These are phyloP conservation scores for Criorhina ranunculi DNA, from an alignment of 2,888 invertebrate species.

Conservation along the genomic window DNA sequence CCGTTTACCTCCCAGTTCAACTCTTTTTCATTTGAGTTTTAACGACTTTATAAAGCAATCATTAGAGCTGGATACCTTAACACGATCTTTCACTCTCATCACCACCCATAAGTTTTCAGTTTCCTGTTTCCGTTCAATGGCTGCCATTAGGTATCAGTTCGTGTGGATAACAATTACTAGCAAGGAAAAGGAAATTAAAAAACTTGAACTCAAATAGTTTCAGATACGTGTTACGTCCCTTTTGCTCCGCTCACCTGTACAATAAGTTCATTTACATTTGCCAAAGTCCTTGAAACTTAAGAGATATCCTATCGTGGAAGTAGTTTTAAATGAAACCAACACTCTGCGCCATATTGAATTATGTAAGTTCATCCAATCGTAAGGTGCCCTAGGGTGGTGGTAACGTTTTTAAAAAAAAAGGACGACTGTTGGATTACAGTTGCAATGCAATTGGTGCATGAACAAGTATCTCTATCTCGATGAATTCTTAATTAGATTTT, in stretches of 20 bases:
- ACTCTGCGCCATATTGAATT: constrained; percentile 14
- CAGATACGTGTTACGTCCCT: background rate
- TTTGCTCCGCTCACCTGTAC: background rate
- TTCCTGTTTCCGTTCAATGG: background rate
- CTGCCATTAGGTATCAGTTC: background rate
- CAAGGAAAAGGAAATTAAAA: background rate
- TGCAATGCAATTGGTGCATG: background rate
- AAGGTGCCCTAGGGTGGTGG: background rate
- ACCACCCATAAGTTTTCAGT: no score
- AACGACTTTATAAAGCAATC: no score
- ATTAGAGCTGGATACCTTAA: no score
- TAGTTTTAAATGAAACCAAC: constrained; percentile 14
- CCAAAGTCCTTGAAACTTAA: background rate
- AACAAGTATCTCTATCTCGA: background rate
- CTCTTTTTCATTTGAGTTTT: no score
- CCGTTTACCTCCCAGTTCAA: no score
- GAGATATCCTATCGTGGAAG: background rate
- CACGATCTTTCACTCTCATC: no score
- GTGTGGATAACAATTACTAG: background rate
- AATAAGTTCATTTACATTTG: background rate
- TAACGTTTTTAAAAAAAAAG: no score
- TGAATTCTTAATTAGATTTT: background rate
- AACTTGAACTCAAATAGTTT: constrained; percentile 12
- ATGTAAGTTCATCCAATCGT: background rate
- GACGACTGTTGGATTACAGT: background rate